phyloP scores from a whole-genome alignment of 2,113 vertebrate species.

The Aptenodytes forsteri region DNA sequence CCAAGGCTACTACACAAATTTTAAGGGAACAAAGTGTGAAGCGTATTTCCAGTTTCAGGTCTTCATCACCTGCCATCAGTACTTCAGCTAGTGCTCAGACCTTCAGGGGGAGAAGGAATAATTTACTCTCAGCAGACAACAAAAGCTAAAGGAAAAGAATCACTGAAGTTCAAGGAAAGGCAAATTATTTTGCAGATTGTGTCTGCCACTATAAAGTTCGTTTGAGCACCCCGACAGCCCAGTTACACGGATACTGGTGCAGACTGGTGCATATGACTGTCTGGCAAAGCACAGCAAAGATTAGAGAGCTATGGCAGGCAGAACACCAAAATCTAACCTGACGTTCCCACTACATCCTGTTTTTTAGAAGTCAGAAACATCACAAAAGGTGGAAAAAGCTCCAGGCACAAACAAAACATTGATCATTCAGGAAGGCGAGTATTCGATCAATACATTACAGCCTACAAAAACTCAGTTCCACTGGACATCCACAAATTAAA shows the following conservation, averaged over 20 bases:
- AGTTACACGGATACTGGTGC: background rate
- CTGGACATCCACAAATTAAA: background rate
- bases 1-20: background rate
- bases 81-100: background rate
- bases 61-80: background rate
- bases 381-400: background rate
- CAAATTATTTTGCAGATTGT: background rate
- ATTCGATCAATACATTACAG: background rate
- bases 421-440: background rate
- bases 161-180: background rate
- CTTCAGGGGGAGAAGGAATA: background rate
- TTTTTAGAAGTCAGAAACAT: background rate
- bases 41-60: background rate
- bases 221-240: background rate
- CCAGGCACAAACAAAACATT: background rate
- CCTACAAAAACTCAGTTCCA: background rate
- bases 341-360: background rate
- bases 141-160: background rate
- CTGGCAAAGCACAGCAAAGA: background rate
- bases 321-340: background rate
- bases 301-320: background rate
- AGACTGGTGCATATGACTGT: background rate
- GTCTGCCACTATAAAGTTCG: fast-evolving
- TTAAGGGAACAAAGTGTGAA: background rate
- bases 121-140: background rate